Conservation (phyloP, 2,113 vertebrate genomes). For the Euleptes europaea region DNA sequence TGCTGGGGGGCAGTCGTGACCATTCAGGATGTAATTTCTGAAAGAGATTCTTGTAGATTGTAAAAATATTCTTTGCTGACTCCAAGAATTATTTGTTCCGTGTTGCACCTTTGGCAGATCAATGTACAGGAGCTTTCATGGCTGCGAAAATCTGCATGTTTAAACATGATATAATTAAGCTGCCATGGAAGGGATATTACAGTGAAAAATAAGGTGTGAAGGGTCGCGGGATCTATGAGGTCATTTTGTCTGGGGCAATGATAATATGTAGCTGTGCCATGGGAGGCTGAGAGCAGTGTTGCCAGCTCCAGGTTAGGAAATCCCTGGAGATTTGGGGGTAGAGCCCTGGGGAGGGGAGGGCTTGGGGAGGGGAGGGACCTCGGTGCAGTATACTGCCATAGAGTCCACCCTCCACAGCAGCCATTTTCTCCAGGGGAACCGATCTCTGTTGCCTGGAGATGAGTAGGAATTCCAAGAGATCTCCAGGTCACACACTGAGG, state of each 20-base stretch:
- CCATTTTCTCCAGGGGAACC: too few relatives aligned
- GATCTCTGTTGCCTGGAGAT: too few relatives aligned
- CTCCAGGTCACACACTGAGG: too few relatives aligned
- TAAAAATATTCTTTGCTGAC: not conserved
- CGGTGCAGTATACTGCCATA: too few relatives aligned
- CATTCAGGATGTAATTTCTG: not conserved
- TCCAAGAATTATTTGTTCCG: not conserved
- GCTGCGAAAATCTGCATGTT: not conserved
- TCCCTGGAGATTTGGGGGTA: too few relatives aligned
- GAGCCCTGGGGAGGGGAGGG: too few relatives aligned
- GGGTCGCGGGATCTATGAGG: too few relatives aligned
- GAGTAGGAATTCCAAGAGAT: too few relatives aligned
- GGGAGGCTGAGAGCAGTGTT: not conserved
- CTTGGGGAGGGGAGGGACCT: too few relatives aligned
- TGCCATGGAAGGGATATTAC: not conserved
- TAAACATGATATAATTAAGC: not conserved
- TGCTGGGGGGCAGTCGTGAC: not conserved
- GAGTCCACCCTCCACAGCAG: too few relatives aligned
- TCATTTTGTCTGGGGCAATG: not conserved
- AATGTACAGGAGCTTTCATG: not conserved
- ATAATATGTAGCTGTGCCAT: not conserved
- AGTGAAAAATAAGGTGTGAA: not conserved
- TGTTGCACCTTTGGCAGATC: not conserved
- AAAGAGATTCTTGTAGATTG: not conserved
- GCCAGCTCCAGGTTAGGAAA: too few relatives aligned